phyloP scores from a whole-genome alignment of 2,797 vertebrate genomes.

The Trichosurus vulpecula region DNA sequence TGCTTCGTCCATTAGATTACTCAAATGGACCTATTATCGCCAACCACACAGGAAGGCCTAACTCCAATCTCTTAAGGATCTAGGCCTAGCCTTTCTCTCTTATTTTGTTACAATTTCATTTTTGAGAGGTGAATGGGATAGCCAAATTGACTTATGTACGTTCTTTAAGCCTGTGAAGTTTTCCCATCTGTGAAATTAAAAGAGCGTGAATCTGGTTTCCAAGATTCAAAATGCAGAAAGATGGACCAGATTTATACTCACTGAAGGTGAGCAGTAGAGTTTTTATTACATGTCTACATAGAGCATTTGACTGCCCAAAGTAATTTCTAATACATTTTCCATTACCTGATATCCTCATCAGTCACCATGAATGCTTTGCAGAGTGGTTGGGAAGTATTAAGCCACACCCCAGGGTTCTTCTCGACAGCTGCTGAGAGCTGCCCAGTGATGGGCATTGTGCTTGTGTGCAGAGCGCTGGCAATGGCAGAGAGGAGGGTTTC shows the following conservation, averaged over 20 bases:
- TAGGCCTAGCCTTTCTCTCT: neutral
- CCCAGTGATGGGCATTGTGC: conserved; percentile 96
- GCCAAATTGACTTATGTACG: neutral
- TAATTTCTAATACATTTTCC: neutral
- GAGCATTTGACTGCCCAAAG: neutral
- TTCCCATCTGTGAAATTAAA: neutral
- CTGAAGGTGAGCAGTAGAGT: neutral
- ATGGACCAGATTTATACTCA: neutral
- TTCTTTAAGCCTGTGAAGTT: neutral
- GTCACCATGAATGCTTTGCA: conserved; percentile 99
- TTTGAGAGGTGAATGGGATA: neutral
- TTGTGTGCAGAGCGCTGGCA: conserved; percentile 97
- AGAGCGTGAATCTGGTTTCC: neutral
- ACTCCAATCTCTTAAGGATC: neutral
- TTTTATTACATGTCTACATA: neutral
- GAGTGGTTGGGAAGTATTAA: conserved; percentile 96
- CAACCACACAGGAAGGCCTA: neutral
- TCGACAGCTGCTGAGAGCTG: conserved; percentile 97
- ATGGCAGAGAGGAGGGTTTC: conserved; percentile 97
- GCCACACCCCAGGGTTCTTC: conserved; percentile 98
- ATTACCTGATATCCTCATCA: conserved; percentile 97
- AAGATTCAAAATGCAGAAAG: neutral
- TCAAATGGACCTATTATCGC: neutral
- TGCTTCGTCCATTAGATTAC: neutral
- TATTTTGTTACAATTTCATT: neutral